A percentile compares a stretch with the other conserved stretches of the same genome.
These are phyloP conservation scores for Heteropelma amictum DNA, from an alignment of 2,888 invertebrate genomes.

Conservation along the genomic window DNA sequence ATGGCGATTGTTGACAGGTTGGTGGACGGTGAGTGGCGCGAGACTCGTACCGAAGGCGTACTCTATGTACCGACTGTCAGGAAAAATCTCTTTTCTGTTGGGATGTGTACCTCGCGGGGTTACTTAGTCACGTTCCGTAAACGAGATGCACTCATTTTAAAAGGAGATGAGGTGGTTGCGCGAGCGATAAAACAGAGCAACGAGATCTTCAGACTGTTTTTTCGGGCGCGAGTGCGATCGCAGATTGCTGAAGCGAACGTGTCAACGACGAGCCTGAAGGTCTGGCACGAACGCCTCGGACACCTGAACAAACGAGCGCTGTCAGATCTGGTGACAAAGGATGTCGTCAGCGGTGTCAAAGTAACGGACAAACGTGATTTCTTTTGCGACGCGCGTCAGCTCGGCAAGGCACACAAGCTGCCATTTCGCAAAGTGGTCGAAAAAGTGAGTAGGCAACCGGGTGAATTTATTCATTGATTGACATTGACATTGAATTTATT, in stretches of 20 bases:
- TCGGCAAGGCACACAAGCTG: not conserved
- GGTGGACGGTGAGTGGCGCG: not conserved
- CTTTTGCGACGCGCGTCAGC: not conserved
- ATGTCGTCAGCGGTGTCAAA: not conserved
- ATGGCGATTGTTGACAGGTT: slow-evolving; percentile 40
- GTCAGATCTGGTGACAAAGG: not conserved
- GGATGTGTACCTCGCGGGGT: not conserved
- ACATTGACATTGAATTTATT: too few species aligned
- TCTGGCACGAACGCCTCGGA: not conserved
- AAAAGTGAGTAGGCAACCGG: too few species aligned
- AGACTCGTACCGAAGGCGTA: slow-evolving; percentile 11
- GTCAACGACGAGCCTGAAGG: not conserved
- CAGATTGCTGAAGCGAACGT: not conserved
- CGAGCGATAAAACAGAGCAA: not conserved
- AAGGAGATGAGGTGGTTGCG: not conserved
- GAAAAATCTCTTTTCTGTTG: slow-evolving; percentile 11
- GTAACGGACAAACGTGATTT: not conserved
- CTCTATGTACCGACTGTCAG: slow-evolving; percentile 51
- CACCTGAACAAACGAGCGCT: not conserved
- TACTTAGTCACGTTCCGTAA: not conserved
- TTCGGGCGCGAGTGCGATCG: not conserved
- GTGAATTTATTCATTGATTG: too few species aligned
- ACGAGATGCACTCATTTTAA: not conserved
- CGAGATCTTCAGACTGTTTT: not conserved
- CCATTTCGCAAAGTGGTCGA: not conserved